Evolutionary conservation across 2,888 invertebrate species (phyloP), one percentile per base, ranked within the genome.

Genomic region (Thecocarcelia acutangulata): DNA sequence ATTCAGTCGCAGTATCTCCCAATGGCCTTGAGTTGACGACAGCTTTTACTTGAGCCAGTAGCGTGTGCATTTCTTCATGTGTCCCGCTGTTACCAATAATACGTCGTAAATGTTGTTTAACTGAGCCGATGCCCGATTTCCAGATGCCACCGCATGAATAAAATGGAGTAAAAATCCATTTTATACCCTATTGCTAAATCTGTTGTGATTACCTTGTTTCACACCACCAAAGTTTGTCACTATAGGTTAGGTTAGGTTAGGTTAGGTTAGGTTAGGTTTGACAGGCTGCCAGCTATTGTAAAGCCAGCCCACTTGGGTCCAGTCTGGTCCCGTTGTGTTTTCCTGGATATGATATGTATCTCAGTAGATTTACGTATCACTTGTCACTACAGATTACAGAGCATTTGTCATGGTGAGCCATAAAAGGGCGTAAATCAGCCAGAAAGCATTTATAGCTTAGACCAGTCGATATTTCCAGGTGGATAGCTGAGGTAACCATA

Each of bases 1-100:
- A 72, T 37, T 56, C 33, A 5, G 11, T 21, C 15, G 56, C 44
- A 15, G 56, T 69, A 9, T 68, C 68, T 17, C 52, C 68, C 12
- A 68, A 17, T 17, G 54, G 69, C 12, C 44, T 56, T 9, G 33
- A 69, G 5, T 69, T 69, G 15, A 83, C 33, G 13, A 83, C 75
- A 1, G 84, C 63, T 77, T 85, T 80, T 1, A 85, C 66, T 66
- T 83, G 85, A 2, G 75, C 61, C 1, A 84, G 59, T 3, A 85
- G 58, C 1, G 83, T 84, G 12, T 77, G 44, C 61, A 63, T 61
- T n/a, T 61, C 42, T 11, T 64, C 69, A 5, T 33, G 50, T 0
- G 70, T 72, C 0, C 59, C 37, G 6, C 48, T 24, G 1, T 9
- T 59, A 1, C 70, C 82, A 33, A 81, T 13, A 11, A 83, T 64